Percentiles rank a stretch among this genome's conserved stretches.
Conservation (phyloP, 1,140 invertebrate species). For the Xylocopa sonorina region DNA sequence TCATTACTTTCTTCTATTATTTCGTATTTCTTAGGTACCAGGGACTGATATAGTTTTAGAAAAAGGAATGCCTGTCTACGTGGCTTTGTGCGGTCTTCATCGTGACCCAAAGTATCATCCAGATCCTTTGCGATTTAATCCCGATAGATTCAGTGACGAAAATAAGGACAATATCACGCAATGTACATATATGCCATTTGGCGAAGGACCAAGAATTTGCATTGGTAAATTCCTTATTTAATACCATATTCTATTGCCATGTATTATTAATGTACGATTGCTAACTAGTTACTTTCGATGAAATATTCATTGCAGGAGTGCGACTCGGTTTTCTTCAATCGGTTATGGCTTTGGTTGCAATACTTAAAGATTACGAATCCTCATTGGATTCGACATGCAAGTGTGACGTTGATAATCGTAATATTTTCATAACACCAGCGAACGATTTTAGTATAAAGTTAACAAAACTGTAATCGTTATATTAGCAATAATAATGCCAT, state of each 20-base stretch:
- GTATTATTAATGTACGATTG: constrained; percentile 6
- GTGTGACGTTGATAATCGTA: constrained; percentile 36
- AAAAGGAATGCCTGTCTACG: too few species aligned
- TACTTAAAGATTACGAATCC: constrained; percentile 79
- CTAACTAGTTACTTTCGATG: constrained; percentile 22
- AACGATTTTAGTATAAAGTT: constrained; percentile 57
- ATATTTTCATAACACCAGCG: constrained; percentile 53
- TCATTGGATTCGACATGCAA: constrained; percentile 69
- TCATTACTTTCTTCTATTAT: too few species aligned
- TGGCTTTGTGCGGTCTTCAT: too few species aligned
- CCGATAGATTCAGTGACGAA: constrained; percentile 78
- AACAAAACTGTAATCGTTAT: constrained; percentile 42
- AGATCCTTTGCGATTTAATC: constrained; percentile 78
- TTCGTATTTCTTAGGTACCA: too few species aligned
- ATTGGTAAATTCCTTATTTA: constrained; percentile 43
- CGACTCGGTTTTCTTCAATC: constrained; percentile 85
- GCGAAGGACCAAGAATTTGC: constrained; percentile 74
- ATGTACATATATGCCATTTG: constrained; percentile 83
- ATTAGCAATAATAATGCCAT: too few species aligned
- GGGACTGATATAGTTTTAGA: too few species aligned
- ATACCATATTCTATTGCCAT: not conserved
- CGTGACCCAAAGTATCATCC: constrained; percentile 72
- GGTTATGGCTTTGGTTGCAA: constrained; percentile 82
- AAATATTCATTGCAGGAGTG: constrained; percentile 76
- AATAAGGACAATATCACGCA: constrained; percentile 74